Evolutionary conservation across 1,140 invertebrate genomes (phyloP).

Genomic region (Reticulitermes speratus): DNA sequence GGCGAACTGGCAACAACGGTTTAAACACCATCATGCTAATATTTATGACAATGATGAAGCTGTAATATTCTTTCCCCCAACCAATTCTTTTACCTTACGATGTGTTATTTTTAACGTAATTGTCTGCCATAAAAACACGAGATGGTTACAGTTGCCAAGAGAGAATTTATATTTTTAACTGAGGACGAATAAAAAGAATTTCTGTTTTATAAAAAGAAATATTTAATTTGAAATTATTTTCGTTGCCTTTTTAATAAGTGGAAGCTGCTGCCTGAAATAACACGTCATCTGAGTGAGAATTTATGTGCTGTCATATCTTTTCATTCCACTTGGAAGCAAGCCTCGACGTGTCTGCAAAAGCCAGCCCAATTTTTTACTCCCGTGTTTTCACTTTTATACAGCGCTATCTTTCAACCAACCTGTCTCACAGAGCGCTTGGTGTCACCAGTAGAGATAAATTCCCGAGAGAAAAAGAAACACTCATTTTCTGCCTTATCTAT

Average conservation of each 20-base stretch:
- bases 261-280: neutral
- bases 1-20: neutral
- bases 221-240: neutral
- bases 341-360: neutral
- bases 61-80: neutral
- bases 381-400: neutral
- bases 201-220: conserved; percentile 20
- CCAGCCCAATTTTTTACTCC: neutral
- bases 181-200: neutral
- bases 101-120: conserved; percentile 14
- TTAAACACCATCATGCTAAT: neutral
- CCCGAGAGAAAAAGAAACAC: neutral
- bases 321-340: neutral
- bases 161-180: neutral
- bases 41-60: conserved; percentile 8
- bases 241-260: neutral
- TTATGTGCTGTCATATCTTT: neutral
- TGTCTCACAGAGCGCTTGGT: neutral
- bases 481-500: conserved; percentile 25
- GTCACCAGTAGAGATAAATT: neutral
- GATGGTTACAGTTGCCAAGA: neutral
- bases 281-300: neutral
- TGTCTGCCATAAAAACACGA: neutral
- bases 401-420: conserved; percentile 2
- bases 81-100: neutral